These are phyloP conservation scores for Drosophila dives DNA, from an alignment of 2,888 invertebrate genomes.

Conservation along the genomic window DNA sequence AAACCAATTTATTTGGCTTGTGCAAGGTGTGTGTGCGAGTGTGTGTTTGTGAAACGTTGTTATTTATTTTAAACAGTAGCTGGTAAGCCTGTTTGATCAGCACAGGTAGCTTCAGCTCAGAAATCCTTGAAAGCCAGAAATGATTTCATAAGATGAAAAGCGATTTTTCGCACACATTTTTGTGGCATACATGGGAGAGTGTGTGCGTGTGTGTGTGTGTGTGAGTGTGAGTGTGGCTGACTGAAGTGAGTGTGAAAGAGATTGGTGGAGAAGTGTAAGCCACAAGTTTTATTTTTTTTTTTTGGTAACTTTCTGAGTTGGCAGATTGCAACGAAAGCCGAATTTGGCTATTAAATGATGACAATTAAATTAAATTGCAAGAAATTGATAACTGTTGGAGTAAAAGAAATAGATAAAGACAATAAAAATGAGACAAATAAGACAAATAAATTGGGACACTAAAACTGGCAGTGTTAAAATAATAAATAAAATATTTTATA, in stretches of 20 bases:
- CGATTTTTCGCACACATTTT: slow-evolving; percentile 60
- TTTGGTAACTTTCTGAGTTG: slow-evolving; percentile 45
- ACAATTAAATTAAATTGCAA: slow-evolving; percentile 57
- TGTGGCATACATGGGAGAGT: slow-evolving; percentile 11
- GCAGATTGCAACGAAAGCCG: slow-evolving; percentile 41
- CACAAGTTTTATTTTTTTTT: slow-evolving; percentile 44
- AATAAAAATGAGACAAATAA: background rate
- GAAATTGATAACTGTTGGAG: background rate
- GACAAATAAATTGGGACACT: no score
- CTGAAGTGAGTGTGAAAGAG: background rate
- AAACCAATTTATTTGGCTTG: slow-evolving; percentile 83
- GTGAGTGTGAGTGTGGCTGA: background rate
- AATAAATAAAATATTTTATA: background rate
- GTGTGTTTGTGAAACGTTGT: slow-evolving; percentile 51
- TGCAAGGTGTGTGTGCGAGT: slow-evolving; percentile 20
- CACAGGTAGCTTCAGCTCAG: slow-evolving; percentile 46
- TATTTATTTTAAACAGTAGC: slow-evolving; percentile 78
- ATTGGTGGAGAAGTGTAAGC: slow-evolving; percentile 8
- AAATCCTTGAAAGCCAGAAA: slow-evolving; percentile 73
- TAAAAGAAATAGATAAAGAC: background rate
- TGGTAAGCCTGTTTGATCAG: slow-evolving; percentile 45
- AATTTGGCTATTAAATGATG: slow-evolving; percentile 32
- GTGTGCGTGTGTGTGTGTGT: background rate
- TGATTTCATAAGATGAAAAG: slow-evolving; percentile 76
- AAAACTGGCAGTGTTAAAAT: background rate